Evolutionary conservation across 2,888 invertebrate genomes (phyloP).

Genomic region (Campoplex capitator): DNA sequence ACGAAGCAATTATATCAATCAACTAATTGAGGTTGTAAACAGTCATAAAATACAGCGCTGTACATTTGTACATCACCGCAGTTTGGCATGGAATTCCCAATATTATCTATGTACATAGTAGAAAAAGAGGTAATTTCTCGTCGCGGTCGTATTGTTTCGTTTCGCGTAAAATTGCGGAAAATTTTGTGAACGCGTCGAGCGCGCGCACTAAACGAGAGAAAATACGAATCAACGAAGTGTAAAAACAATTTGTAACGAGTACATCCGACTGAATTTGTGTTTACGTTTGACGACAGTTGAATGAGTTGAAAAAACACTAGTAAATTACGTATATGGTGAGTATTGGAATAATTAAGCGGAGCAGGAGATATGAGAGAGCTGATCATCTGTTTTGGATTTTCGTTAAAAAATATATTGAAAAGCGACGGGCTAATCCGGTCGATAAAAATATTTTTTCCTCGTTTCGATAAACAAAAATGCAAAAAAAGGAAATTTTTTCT

Average conservation of each 20-base stretch:
- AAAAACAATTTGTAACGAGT: constrained; percentile 1
- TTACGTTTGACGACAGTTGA: neutral
- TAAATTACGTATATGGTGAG: neutral
- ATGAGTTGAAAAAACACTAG: neutral
- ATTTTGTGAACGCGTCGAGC: neutral
- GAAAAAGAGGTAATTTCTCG: neutral
- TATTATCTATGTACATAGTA: neutral
- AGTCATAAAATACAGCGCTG: too few relatives aligned
- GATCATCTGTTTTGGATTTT: neutral
- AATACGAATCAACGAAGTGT: constrained; percentile 2
- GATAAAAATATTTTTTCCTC: neutral
- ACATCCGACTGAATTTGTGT: neutral
- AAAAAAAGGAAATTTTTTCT: neutral
- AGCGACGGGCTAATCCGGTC: neutral
- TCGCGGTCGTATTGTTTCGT: neutral
- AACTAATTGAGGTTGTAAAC: neutral
- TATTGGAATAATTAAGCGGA: neutral
- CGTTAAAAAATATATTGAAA: neutral
- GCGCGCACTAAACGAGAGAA: neutral
- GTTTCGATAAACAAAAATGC: neutral
- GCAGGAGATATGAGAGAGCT: neutral
- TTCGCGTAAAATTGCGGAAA: neutral
- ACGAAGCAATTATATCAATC: too few relatives aligned
- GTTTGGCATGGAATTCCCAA: neutral
- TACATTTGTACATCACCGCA: too few relatives aligned